Evolutionary conservation across 2,797 vertebrate species (phyloP).

Genomic region (Diplodus sargus): DNA sequence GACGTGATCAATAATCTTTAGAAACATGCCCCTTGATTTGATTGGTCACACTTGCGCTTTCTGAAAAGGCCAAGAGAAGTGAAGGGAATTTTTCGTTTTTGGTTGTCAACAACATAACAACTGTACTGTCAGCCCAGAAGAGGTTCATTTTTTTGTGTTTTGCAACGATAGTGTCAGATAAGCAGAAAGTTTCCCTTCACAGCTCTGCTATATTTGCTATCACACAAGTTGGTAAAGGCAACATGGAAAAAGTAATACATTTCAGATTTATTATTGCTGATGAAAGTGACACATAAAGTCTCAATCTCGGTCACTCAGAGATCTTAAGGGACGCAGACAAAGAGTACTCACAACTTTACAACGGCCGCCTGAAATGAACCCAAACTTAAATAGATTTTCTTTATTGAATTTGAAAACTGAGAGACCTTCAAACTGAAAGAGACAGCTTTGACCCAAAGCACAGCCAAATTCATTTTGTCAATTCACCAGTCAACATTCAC

Average conservation of each 20-base stretch:
- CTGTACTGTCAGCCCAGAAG: not conserved
- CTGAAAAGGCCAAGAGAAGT: not conserved
- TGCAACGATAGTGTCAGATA: not conserved
- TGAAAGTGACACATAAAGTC: not conserved
- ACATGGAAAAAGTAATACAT: not conserved
- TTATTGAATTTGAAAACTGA: not conserved
- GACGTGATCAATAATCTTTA: not conserved
- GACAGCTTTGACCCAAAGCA: slow-evolving; percentile 30
- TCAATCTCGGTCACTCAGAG: not conserved
- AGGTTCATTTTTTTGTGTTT: slow-evolving; percentile 5
- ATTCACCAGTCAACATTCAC: slow-evolving; percentile 31
- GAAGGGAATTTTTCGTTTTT: not conserved
- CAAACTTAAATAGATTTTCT: not conserved
- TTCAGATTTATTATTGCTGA: not conserved
- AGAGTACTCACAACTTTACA: not conserved
- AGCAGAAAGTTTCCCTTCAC: slow-evolving; percentile 14
- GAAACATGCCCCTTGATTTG: not conserved
- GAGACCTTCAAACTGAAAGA: not conserved
- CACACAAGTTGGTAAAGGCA: not conserved
- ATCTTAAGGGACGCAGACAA: not conserved
- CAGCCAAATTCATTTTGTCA: slow-evolving; percentile 27
- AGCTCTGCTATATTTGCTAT: slow-evolving; percentile 6
- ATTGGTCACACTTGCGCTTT: not conserved
- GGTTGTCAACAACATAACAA: slow-evolving; percentile 7
- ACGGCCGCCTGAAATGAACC: not conserved